These are phyloP conservation scores for Gallinago stenura DNA, from an alignment of 2,797 vertebrate genomes.

Conservation along the genomic window DNA sequence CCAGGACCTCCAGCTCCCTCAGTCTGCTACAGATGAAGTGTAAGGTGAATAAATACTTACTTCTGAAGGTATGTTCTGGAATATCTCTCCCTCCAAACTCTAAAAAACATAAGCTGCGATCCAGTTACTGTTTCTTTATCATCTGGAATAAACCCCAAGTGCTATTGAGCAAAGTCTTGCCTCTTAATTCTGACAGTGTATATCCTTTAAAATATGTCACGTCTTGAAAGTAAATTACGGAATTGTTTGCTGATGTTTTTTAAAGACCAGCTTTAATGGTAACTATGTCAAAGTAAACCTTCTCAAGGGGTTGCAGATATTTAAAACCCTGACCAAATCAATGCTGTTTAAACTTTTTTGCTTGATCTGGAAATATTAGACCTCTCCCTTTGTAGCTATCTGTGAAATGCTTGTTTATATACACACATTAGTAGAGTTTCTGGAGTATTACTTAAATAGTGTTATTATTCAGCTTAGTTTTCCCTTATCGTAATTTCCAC, in stretches of 20 bases:
- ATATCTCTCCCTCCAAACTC: not conserved
- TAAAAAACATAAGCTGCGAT: not conserved
- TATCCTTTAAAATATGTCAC: slow-evolving; percentile 16
- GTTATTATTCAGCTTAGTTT: slow-evolving; percentile 21
- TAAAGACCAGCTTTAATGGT: not conserved
- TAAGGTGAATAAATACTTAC: not conserved
- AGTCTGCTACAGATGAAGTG: not conserved
- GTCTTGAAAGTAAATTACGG: not conserved
- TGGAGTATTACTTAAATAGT: not conserved
- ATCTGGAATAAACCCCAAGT: slow-evolving; percentile 10
- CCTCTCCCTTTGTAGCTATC: not conserved
- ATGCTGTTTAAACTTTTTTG: not conserved
- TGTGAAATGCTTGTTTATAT: not conserved
- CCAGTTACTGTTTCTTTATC: not conserved
- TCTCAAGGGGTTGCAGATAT: not conserved
- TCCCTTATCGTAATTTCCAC: not conserved
- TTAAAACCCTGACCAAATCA: not conserved
- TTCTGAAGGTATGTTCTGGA: not conserved
- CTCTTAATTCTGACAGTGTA: not conserved
- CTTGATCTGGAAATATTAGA: not conserved
- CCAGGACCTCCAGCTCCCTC: not conserved
- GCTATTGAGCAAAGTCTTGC: not conserved
- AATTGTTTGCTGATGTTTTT: not conserved
- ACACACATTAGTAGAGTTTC: not conserved
- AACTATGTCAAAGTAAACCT: not conserved